phyloP scores from a whole-genome alignment of 2,797 vertebrate species.

The Anguilla marmorata region DNA sequence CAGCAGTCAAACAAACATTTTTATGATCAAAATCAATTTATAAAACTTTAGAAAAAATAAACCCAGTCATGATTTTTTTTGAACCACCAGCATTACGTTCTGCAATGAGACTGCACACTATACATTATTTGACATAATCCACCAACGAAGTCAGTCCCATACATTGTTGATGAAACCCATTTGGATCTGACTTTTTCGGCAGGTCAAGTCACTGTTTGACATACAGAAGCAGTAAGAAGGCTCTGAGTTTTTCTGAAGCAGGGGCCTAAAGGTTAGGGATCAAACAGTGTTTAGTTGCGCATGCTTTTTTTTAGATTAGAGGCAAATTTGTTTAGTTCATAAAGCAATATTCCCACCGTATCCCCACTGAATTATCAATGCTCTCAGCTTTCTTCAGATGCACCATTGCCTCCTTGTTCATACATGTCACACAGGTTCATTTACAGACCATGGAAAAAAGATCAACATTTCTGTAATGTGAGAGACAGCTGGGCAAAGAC shows the following conservation, averaged over 20 bases:
- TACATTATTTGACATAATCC: not conserved
- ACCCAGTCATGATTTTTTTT: too few relatives aligned
- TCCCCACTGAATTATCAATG: not conserved
- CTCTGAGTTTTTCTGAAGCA: not conserved
- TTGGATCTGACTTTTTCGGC: not conserved
- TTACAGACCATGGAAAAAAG: conserved; percentile 16
- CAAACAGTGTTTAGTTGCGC: not conserved
- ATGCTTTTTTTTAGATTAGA: not conserved
- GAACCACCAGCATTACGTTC: not conserved
- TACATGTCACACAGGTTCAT: conserved; percentile 7
- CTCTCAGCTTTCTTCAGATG: not conserved
- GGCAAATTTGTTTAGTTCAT: not conserved
- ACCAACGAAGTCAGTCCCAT: too few relatives aligned
- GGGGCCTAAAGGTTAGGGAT: not conserved
- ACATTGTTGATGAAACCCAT: too few relatives aligned
- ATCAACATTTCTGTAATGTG: not conserved
- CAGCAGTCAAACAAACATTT: not conserved
- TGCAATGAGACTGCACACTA: not conserved
- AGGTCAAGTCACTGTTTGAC: not conserved
- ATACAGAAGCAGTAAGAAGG: not conserved
- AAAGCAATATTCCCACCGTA: not conserved
- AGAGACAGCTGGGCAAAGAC: conserved; percentile 4
- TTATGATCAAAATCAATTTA: too few relatives aligned
- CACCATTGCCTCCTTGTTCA: conserved; percentile 6
- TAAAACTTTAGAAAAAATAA: too few relatives aligned